Evolutionary conservation across 2,888 invertebrate genomes (phyloP).

Genomic region (Diarsia mendica): DNA sequence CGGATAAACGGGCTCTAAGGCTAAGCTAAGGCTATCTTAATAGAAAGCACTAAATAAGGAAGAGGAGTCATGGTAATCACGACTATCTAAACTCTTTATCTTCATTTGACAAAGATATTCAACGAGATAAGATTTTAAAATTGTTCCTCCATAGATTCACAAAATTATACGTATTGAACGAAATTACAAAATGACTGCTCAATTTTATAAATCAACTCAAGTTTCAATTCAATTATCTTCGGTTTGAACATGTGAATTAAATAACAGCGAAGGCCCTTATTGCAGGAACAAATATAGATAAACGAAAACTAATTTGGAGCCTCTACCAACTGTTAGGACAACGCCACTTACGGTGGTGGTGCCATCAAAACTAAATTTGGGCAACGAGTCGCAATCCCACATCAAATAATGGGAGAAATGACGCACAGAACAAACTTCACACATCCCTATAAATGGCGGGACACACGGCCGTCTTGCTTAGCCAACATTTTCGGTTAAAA

Average conservation of each 20-base stretch:
- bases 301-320: constrained; percentile 70
- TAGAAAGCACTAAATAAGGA: constrained; percentile 24
- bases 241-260: background rate
- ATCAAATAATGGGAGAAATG: constrained; percentile 86
- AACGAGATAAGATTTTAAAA: constrained; percentile 3
- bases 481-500: constrained; percentile 33
- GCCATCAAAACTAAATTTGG: constrained; percentile 85
- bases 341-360: constrained; percentile 76
- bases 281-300: constrained; percentile 26
- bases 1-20: background rate
- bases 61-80: background rate
- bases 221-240: background rate
- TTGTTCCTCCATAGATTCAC: background rate
- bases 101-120: background rate
- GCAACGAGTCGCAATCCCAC: constrained; percentile 84
- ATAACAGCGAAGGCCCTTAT: background rate
- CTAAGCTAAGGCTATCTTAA: background rate
- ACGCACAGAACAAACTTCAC: constrained; percentile 85
- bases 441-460: constrained; percentile 68
- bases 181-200: background rate
- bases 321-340: constrained; percentile 71
- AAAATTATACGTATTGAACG: background rate
- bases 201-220: background rate
- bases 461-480: constrained; percentile 65
- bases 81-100: background rate